Base-by-base conservation (phyloP, 2,797 vertebrate genomes). In the Sciurus vulgaris region DNA sequence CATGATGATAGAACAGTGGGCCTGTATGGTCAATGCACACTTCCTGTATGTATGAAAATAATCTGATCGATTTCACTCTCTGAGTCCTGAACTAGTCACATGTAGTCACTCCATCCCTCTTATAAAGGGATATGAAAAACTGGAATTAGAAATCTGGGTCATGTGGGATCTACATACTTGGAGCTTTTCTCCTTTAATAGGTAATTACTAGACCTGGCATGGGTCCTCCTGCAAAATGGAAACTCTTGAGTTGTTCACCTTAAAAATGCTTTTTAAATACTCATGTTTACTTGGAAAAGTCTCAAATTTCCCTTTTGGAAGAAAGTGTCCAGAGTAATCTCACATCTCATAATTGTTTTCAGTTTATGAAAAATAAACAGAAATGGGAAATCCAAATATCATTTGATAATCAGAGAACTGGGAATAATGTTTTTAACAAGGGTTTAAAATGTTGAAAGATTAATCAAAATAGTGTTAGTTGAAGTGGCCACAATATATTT, bases 351-450 rank as follows among this genome's bases (percentile, higher is more conserved):
- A 47, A 93, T 84, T 84, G 81, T 49, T 92, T 73, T 12, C 11
- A 89, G 13, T 47, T 88, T 69, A 78, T 83, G 22, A 81, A 94
- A 97, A 95, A 86, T 38, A 93, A 96, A 69, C 18, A 63, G 7
- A 65, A 81, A 89, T 82, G 77, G 89, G n/a, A 95, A 59, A 82
- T 83, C 33, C 8, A 95, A 95, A 89, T 95, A 82, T 41, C 47
- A 92, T 41, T 35, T 92, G 67, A 82, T 91, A 72, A 81, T 81
- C 26, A 96, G 38, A 26, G 95, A 92, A 82, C 33, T 85, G 38
- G 56, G 22, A 77, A 72, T 49, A 83, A 20, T 84, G 24, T 86
- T 56, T 88, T 86, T 41, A 26, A 56, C 79, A 88, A 90, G 24
- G 24, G 20, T 30, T 20, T 54, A 35, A 30, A 44, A 74, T 89